Conservation (phyloP, 2,113 vertebrate genomes). For the Cyrtonyx montezumae region DNA sequence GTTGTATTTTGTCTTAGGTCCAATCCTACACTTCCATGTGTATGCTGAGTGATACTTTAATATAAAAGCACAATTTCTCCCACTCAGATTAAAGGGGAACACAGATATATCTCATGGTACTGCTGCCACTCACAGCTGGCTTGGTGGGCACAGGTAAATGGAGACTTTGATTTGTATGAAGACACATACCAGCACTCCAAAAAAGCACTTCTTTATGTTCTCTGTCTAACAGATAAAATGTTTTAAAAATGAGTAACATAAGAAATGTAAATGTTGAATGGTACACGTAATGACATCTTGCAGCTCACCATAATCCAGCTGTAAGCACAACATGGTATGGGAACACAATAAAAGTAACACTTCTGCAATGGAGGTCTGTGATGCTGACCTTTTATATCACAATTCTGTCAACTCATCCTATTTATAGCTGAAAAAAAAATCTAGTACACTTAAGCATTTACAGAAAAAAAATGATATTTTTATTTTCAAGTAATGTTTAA, state of each 20-base stretch:
- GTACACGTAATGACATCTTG: conserved; percentile 24
- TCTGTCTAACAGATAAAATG: not conserved
- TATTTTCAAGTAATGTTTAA: not conserved
- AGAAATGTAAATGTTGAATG: conserved; percentile 14
- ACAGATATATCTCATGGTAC: not conserved
- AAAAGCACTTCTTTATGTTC: not conserved
- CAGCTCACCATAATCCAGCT: conserved; percentile 19
- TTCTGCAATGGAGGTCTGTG: not conserved
- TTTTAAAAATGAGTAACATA: not conserved
- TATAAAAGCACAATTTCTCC: not conserved
- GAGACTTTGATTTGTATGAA: not conserved
- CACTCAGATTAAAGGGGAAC: conserved; percentile 5
- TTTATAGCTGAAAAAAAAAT: conserved; percentile 11
- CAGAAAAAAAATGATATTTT: conserved; percentile 4
- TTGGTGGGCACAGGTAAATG: not conserved
- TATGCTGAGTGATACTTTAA: not conserved
- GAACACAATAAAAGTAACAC: not conserved
- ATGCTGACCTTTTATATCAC: not conserved
- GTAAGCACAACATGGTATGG: not conserved
- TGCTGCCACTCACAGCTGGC: conserved; percentile 1
- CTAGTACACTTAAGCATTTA: conserved; percentile 4
- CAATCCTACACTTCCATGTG: not conserved
- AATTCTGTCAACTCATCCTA: conserved; percentile 26
- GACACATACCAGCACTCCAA: not conserved
- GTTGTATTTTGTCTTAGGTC: not conserved